A percentile compares a stretch with the other conserved stretches of the same genome.
Conservation (phyloP, 2,888 invertebrate genomes). For the Cheilosia vulpina region DNA sequence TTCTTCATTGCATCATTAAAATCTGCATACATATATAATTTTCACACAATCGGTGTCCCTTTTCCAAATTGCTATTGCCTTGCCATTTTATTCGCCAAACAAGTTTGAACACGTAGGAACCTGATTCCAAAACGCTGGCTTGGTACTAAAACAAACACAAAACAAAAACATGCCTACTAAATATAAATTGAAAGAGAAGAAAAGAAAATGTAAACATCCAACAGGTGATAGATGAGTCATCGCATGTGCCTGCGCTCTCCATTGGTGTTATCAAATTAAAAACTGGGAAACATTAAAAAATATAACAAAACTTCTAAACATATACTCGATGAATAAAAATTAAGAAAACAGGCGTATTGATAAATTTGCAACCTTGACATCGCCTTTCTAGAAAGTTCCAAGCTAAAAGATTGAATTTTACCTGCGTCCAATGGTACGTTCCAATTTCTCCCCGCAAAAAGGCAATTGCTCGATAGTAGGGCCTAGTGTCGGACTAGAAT, state of each 20-base stretch:
- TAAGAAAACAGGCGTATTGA: neutral
- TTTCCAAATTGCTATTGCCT: neutral
- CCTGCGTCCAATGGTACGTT: constrained; percentile 82
- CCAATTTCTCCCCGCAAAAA: constrained; percentile 80
- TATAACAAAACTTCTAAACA: constrained; percentile 2
- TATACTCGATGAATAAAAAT: constrained; percentile 17
- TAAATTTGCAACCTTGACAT: constrained; percentile 35
- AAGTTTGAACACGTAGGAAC: constrained; percentile 46
- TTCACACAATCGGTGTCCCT: neutral
- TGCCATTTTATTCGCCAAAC: constrained; percentile 9
- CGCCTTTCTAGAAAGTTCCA: constrained; percentile 64
- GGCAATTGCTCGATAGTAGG: constrained; percentile 76
- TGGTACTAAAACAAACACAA: neutral
- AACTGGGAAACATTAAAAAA: neutral
- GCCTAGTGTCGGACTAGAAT: constrained; percentile 20
- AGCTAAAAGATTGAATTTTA: constrained; percentile 71
- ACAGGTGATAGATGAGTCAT: constrained; percentile 70
- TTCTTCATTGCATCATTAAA: neutral
- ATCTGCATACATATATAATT: neutral
- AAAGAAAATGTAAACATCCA: constrained; percentile 67
- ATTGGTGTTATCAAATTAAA: constrained; percentile 41
- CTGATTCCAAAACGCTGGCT: neutral
- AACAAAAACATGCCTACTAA: neutral
- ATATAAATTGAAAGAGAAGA: constrained; percentile 3
- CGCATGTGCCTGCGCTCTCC: constrained; percentile 35